Conservation (phyloP, 2,797 vertebrate genomes). For the Circus cinereus region DNA sequence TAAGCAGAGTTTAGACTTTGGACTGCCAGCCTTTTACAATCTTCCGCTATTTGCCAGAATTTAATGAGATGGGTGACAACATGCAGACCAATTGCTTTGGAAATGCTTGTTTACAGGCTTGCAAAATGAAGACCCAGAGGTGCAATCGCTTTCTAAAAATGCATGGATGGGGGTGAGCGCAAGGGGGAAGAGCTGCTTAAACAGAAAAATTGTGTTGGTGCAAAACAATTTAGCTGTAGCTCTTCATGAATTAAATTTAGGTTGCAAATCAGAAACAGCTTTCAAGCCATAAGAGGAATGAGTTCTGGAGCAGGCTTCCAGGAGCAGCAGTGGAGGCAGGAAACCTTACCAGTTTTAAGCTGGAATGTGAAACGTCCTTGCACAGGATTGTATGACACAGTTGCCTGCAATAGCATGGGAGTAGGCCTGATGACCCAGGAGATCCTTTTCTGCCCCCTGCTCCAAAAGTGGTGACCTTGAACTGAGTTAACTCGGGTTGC, state of each 20-base stretch:
- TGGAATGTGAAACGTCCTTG: background rate
- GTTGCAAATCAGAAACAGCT: background rate
- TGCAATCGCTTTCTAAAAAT: background rate
- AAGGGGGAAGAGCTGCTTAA: background rate
- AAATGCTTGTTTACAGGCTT: background rate
- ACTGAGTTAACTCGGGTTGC: conserved; percentile 17
- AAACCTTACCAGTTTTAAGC: background rate
- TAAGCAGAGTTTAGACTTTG: background rate
- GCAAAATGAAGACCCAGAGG: background rate
- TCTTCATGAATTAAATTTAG: background rate
- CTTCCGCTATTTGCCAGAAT: background rate
- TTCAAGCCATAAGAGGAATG: background rate
- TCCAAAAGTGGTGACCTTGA: conserved; percentile 41
- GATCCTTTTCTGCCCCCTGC: background rate
- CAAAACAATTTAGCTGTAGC: background rate
- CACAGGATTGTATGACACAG: background rate
- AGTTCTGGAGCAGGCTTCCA: background rate
- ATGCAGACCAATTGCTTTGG: background rate
- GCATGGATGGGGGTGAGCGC: accelerated
- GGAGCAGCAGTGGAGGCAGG: background rate
- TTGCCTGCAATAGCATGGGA: conserved; percentile 37
- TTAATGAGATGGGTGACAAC: background rate
- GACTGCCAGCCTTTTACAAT: background rate
- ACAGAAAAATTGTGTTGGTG: background rate
- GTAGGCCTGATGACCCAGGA: conserved; percentile 19